These are phyloP conservation scores for Pyrrhia umbra DNA, from an alignment of 2,888 invertebrate genomes.

Conservation along the genomic window DNA sequence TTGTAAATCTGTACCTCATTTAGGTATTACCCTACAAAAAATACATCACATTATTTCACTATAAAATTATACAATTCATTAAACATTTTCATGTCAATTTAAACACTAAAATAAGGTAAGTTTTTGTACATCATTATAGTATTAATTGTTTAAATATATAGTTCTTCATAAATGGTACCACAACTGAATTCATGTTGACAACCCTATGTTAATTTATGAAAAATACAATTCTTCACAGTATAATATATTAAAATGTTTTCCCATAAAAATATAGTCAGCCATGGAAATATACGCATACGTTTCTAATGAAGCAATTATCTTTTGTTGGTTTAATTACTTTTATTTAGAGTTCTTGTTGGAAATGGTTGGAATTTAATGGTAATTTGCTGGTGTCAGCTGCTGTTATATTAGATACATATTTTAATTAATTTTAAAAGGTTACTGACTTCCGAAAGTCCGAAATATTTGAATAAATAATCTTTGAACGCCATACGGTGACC, in stretches of 20 bases:
- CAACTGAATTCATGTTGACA: conserved; percentile 1
- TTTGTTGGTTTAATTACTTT: conserved; percentile 58
- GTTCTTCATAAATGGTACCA: not conserved
- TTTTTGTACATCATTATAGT: too few species aligned
- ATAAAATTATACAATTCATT: too few species aligned
- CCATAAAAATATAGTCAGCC: conserved; percentile 52
- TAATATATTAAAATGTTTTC: conserved; percentile 53
- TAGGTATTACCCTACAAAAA: too few species aligned
- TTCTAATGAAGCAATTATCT: conserved; percentile 57
- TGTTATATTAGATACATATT: not conserved
- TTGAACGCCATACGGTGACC: too few species aligned
- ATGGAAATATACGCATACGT: conserved; percentile 38
- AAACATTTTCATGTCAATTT: too few species aligned
- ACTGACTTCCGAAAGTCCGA: too few species aligned
- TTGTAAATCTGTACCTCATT: too few species aligned
- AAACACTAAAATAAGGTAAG: too few species aligned
- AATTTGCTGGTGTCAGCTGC: conserved; percentile 20
- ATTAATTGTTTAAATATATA: too few species aligned
- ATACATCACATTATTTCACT: too few species aligned
- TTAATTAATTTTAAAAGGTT: not conserved
- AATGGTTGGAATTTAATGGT: conserved; percentile 28
- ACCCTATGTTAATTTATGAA: conserved; percentile 39
- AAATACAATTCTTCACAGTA: conserved; percentile 46
- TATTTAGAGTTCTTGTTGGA: conserved; percentile 37
- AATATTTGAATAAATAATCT: too few species aligned